Conservation (phyloP, 2,888 invertebrate species). For the Oxystoma pomonae region DNA sequence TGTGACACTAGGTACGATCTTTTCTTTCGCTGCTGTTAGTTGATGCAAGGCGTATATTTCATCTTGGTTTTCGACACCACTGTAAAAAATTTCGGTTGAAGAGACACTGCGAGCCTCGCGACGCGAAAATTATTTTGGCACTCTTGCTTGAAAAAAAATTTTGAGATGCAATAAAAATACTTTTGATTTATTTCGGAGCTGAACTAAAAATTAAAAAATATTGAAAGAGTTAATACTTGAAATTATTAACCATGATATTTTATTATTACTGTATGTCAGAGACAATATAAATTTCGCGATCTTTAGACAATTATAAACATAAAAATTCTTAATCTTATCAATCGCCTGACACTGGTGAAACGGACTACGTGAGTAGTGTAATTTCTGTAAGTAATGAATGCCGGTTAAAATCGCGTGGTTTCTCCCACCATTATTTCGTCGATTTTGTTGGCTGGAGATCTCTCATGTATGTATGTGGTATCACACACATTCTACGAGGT, state of each 20-base stretch:
- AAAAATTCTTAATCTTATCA: not conserved
- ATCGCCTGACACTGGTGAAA: not conserved
- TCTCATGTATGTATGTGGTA: no score
- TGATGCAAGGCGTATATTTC: slow-evolving; percentile 70
- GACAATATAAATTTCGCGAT: not conserved
- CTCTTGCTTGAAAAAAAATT: no score
- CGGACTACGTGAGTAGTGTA: not conserved
- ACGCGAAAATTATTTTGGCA: no score
- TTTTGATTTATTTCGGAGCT: no score
- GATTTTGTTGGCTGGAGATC: no score
- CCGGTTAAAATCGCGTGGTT: not conserved
- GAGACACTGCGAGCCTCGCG: no score
- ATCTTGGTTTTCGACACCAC: slow-evolving; percentile 75
- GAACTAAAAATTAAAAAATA: no score
- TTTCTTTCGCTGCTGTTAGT: slow-evolving; percentile 42
- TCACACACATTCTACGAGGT: no score
- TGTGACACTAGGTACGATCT: slow-evolving; percentile 24
- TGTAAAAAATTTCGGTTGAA: slow-evolving; percentile 49
- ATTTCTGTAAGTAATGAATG: not conserved
- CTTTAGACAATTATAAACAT: not conserved
- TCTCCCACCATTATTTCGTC: not conserved
- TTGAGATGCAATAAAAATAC: no score
- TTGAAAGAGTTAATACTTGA: no score
- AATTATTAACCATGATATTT: no score
- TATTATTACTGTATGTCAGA: no score